Evolutionary conservation across 2,113 vertebrate species (phyloP).

Genomic region (Patagioenas fasciata): DNA sequence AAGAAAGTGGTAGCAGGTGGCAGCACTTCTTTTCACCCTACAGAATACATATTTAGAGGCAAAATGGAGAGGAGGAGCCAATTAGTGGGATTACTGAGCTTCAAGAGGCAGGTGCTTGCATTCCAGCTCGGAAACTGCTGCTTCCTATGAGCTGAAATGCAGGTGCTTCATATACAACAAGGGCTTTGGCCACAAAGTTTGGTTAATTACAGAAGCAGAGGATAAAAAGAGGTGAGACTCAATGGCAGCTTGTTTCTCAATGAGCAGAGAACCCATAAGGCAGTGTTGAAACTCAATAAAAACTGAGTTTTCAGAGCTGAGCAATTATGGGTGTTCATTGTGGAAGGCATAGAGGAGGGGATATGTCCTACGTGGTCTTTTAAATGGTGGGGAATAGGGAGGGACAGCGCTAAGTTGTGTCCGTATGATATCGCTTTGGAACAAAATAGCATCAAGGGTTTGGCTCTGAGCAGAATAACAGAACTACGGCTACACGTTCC

Average conservation of each 20-base stretch:
- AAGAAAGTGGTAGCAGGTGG: constrained; percentile 46
- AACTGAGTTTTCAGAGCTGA: not conserved
- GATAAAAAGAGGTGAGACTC: not conserved
- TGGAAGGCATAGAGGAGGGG: not conserved
- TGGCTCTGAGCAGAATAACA: not conserved
- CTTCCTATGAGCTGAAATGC: not conserved
- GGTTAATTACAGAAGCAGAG: constrained; percentile 4
- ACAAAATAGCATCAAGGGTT: not conserved
- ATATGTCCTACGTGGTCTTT: not conserved
- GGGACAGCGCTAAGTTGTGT: rapidly evolving
- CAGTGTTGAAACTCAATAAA: not conserved
- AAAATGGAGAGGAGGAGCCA: constrained; percentile 55
- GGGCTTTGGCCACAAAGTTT: not conserved
- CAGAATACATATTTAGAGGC: constrained; percentile 40
- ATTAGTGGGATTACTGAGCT: constrained; percentile 57
- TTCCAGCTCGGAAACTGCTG: constrained; percentile 33
- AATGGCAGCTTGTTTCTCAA: not conserved
- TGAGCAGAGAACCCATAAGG: not conserved
- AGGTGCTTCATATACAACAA: not conserved
- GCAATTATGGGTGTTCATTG: not conserved
- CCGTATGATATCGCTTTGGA: not conserved
- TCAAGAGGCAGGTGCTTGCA: constrained; percentile 55
- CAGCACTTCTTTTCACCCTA: constrained; percentile 34
- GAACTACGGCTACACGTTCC: rapidly evolving
- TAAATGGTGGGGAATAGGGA: not conserved